Percentiles rank a stretch among this genome's conserved stretches.
phyloP scores from a whole-genome alignment of 2,113 vertebrate species.

The Cyanoramphus novaezelandiae region DNA sequence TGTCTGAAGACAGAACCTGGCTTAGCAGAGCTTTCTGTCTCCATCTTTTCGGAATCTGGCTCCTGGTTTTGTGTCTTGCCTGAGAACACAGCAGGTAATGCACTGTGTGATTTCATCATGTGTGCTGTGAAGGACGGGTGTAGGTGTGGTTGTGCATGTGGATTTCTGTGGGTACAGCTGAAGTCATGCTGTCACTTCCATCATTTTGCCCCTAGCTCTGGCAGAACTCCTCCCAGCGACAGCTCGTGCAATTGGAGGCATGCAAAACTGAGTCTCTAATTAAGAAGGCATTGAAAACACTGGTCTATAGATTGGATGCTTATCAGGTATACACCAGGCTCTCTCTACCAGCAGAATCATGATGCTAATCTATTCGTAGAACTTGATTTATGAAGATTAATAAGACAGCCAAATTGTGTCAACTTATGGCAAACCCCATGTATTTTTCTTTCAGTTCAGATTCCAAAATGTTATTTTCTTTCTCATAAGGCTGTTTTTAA shows the following conservation, averaged over 20 bases:
- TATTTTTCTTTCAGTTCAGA: constrained; percentile 60
- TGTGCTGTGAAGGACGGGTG: not conserved
- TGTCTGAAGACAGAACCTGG: not conserved
- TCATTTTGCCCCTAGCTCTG: not conserved
- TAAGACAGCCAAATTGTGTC: constrained; percentile 51
- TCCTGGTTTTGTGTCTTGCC: not conserved
- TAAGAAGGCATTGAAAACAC: constrained; percentile 42
- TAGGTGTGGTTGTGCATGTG: not conserved
- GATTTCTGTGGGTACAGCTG: not conserved
- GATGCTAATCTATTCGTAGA: constrained; percentile 39
- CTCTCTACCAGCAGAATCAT: constrained; percentile 15
- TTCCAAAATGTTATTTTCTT: constrained; percentile 61
- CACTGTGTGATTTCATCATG: not conserved
- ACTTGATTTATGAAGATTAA: constrained; percentile 51
- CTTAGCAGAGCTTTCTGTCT: not conserved
- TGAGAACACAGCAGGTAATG: not conserved
- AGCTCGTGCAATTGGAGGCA: not conserved
- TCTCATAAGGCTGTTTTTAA: constrained; percentile 55
- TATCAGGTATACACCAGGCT: not conserved
- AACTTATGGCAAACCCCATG: constrained; percentile 22
- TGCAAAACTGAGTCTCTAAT: not conserved
- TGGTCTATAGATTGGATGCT: not conserved
- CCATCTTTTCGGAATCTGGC: not conserved
- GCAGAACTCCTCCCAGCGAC: not conserved
- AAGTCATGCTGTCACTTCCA: not conserved